A percentile compares a stretch with the other conserved stretches of the same genome.
Evolutionary conservation across 1,140 invertebrate species (phyloP).

Genomic region (Calephelis virginiensis): DNA sequence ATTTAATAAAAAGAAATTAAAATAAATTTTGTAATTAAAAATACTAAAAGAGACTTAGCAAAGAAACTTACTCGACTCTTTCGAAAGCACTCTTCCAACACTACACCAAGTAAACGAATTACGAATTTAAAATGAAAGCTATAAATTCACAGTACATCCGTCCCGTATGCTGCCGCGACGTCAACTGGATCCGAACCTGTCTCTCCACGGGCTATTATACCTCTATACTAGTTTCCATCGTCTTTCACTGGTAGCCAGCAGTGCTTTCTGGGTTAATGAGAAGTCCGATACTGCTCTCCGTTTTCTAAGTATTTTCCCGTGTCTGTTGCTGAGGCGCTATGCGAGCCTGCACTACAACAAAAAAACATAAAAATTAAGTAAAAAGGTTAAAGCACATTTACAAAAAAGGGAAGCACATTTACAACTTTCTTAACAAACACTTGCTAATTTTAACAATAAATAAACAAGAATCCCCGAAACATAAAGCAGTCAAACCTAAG

Average conservation of each 20-base stretch:
- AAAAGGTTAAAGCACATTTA: too few species aligned
- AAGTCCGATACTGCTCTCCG: constrained; percentile 52
- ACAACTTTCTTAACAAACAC: too few species aligned
- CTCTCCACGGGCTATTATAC: constrained; percentile 59
- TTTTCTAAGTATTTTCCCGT: constrained; percentile 72
- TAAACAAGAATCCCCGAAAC: too few species aligned
- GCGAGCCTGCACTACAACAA: constrained; percentile 34
- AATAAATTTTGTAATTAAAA: not conserved
- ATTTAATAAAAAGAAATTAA: not conserved
- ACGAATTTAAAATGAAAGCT: constrained; percentile 29
- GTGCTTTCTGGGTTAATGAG: constrained; percentile 73
- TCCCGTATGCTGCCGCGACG: constrained; percentile 36
- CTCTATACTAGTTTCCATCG: constrained; percentile 68
- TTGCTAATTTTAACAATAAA: too few species aligned
- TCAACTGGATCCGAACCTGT: constrained; percentile 48
- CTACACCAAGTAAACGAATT: constrained; percentile 38
- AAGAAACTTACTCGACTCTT: constrained; percentile 40
- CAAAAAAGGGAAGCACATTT: too few species aligned
- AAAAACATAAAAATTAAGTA: too few species aligned
- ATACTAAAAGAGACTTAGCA: constrained; percentile 10
- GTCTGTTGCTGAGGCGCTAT: constrained; percentile 45
- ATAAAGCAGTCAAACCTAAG: too few species aligned
- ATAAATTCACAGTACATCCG: constrained; percentile 38
- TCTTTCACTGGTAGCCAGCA: constrained; percentile 67
- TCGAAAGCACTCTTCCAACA: constrained; percentile 36